Evolutionary conservation across 2,797 vertebrate genomes (phyloP), one percentile per base, ranked within the genome.

Genomic region (Esox masquinongy): DNA sequence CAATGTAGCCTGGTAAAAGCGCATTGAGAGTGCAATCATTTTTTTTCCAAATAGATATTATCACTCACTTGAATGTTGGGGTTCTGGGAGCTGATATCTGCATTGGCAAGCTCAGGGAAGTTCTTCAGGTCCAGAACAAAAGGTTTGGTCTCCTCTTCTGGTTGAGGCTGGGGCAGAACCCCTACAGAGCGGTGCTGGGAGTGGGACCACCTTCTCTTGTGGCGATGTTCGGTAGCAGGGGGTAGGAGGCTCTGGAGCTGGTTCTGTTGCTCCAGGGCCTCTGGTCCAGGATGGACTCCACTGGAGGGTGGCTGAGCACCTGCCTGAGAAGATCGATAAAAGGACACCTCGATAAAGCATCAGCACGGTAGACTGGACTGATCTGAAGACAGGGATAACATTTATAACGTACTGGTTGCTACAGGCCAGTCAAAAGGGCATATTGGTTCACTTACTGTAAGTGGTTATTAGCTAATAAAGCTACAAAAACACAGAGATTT

Each of bases 51-150:
- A 15, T 64, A 64, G 29, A 26, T 26, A 31, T 19, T 29, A 66
- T 29, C 64, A 50, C 82, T 84, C 71, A 97, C 96, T 95, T 98
- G 97, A 88, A 98, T 98, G 76, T 97, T 97, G 69, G 97, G 97
- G 82, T 97, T 98, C 78, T 95, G 95, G 0, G 96, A 92, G 9
- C 91, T 96, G 73, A 96, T 90, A 77, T 96, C 95, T 50, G 95
- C 91, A 0, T 94, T 95, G 74, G 95, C 94, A 79, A 97, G 88
- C 67, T 94, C 95, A 0, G 95, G 96, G 47, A 98, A 92, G 84
- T 95, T 96, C 88, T 96, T 95, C 74, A 98, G 91, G 77, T 97
- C 96, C 85, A 97, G 85, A 82, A 96, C 81, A 63, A 96, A 96
- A 5, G 95, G 94, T n/a, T 93, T 88, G 56, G 82, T 92, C 76